phyloP scores from a whole-genome alignment of 2,113 vertebrate genomes.

The Pelvicachromis taeniatus region DNA sequence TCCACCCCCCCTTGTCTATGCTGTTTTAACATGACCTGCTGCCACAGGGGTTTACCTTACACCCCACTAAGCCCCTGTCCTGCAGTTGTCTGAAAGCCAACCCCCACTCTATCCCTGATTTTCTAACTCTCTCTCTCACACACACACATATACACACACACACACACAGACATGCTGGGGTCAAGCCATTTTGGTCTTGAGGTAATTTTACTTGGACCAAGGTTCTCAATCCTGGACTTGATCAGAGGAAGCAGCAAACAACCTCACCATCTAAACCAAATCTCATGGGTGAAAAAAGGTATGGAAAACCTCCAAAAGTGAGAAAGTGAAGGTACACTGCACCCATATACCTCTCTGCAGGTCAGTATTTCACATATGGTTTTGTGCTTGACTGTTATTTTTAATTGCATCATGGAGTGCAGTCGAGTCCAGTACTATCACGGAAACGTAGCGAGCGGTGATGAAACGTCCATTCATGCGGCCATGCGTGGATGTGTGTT shows the following conservation, averaged over 20 bases:
- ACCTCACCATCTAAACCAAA: constrained; percentile 13
- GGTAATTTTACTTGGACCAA: constrained; percentile 18
- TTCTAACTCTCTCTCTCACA: background rate
- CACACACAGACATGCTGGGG: background rate
- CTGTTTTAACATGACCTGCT: constrained; percentile 45
- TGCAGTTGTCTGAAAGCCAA: constrained; percentile 20
- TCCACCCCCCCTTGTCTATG: background rate
- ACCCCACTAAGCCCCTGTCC: constrained; percentile 30
- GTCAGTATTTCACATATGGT: constrained; percentile 18
- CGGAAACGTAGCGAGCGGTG: constrained; percentile 41
- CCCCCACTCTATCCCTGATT: background rate
- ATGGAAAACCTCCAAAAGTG: background rate
- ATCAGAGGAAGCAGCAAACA: background rate
- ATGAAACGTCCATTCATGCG: constrained; percentile 64
- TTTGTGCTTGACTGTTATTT: constrained; percentile 35
- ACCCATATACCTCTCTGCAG: background rate
- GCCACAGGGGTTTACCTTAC: constrained; percentile 38
- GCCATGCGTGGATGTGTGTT: constrained; percentile 53
- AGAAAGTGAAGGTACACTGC: background rate
- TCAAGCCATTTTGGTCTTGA: constrained; percentile 29
- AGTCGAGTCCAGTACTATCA: constrained; percentile 13
- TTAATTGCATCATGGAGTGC: constrained; percentile 55
- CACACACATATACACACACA: background rate
- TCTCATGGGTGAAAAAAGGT: background rate
- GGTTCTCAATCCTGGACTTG: constrained; percentile 8